Evolutionary conservation across 2,113 vertebrate species (phyloP).

Genomic region (Otocyon megalotis): DNA sequence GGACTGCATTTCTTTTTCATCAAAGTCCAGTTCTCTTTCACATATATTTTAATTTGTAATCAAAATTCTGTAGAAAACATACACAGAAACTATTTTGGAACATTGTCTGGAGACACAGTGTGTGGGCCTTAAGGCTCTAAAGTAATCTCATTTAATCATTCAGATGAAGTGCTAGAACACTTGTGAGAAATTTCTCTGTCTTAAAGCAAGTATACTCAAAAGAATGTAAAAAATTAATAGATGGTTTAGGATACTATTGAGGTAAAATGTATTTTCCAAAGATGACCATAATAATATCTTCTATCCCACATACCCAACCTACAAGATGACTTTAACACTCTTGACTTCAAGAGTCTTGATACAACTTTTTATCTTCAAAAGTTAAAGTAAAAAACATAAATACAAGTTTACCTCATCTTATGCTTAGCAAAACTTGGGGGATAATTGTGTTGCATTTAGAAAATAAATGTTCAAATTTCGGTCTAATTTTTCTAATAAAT

Average conservation of each 20-base stretch:
- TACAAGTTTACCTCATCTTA: neutral
- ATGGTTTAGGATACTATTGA: neutral
- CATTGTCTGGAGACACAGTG: neutral
- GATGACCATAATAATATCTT: neutral
- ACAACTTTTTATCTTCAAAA: neutral
- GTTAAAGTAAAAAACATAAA: neutral
- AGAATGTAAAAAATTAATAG: neutral
- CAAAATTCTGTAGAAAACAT: slow-evolving; percentile 53
- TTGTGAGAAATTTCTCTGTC: neutral
- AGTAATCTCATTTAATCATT: neutral
- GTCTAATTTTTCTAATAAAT: neutral
- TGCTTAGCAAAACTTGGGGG: neutral
- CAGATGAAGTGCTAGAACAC: neutral
- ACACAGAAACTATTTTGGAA: neutral
- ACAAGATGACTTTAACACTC: neutral
- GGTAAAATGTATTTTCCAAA: neutral
- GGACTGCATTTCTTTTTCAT: slow-evolving; percentile 34
- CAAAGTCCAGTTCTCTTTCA: slow-evolving; percentile 24
- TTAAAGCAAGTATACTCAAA: neutral
- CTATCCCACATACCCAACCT: neutral
- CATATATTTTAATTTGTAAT: slow-evolving; percentile 54
- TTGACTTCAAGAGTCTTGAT: neutral
- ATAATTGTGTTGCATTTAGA: neutral
- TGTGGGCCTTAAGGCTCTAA: neutral
- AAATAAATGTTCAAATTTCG: neutral